Percentiles rank a stretch among this genome's conserved stretches.
These are phyloP conservation scores for Holothuria scabra DNA, from an alignment of 53 echinoderm and acorn worm genomes.

Conservation along the genomic window DNA sequence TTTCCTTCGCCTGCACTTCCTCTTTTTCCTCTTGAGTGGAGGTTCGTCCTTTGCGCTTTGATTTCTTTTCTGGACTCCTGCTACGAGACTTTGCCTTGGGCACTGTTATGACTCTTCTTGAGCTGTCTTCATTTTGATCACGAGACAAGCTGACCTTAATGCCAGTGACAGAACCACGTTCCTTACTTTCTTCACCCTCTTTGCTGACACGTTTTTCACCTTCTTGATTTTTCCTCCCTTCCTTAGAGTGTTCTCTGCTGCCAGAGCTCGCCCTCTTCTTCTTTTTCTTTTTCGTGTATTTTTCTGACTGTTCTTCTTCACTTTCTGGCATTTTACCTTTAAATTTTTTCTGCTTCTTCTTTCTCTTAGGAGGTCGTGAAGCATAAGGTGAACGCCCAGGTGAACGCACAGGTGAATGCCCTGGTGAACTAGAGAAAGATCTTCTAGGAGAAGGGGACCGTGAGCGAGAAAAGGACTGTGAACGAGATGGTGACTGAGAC, in stretches of 20 bases:
- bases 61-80: slow-evolving; percentile 42
- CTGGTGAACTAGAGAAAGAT: slow-evolving; percentile 23
- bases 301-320: slow-evolving; percentile 17
- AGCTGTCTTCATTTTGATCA: slow-evolving; percentile 32
- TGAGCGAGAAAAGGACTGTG: slow-evolving; percentile 51
- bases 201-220: slow-evolving; percentile 19
- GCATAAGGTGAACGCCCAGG: slow-evolving; percentile 3
- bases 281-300: slow-evolving; percentile 56
- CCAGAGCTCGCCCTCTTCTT: slow-evolving; percentile 44
- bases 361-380: slow-evolving; percentile 2
- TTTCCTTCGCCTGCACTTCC: slow-evolving; percentile 16
- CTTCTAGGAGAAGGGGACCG: slow-evolving; percentile 10
- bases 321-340: slow-evolving; percentile 4
- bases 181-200: not conserved
- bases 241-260: slow-evolving; percentile 48
- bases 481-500: slow-evolving; percentile 40
- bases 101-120: slow-evolving; percentile 42
- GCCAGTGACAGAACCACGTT: slow-evolving; percentile 2
- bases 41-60: slow-evolving; percentile 1
- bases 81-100: slow-evolving; percentile 38
- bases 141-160: slow-evolving; percentile 41
- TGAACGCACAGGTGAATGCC: slow-evolving; percentile 7
- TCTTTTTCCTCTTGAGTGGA: slow-evolving; percentile 11
- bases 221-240: slow-evolving; percentile 39
- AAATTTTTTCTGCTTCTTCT: slow-evolving; percentile 22